Base-by-base conservation (phyloP, 2,113 vertebrate genomes). In the Gulo gulo region DNA sequence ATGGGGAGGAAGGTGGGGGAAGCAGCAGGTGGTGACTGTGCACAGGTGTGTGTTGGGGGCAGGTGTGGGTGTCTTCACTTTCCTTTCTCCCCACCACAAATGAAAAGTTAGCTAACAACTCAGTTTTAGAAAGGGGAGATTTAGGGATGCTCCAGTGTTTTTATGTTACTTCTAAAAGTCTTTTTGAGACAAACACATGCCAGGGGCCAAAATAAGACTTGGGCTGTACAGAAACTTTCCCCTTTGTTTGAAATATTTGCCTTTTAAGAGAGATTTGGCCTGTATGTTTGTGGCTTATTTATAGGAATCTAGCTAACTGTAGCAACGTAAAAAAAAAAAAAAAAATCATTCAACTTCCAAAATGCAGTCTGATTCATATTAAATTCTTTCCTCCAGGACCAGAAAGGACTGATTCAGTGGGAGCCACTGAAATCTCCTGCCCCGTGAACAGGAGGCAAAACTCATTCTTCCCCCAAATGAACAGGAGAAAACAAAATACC, bases 211-310 rank as follows among this genome's bases (percentile, higher is more conserved):
- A 97, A 81, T 81, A 88, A 93, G 82, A 78, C 45, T 39, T 55
- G 24, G 74, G 26, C 39, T 83, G 1, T 82, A 61, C 50, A 88
- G 57, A 93, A 96, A 88, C 26, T 63, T 71, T 92, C 23, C 23
- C 88, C n/a, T 91, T 67, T 95, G 50, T 93, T 67, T 69, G 47
- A 61, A 92, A 92, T 95, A 97, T 42, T 93, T 89, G 31, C 57
- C 61, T 95, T 97, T 96, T 97, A 95, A 86, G 81, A 97, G 52
- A 96, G 26, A 91, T 93, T 95, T 88, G 74, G 91, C 52, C 52
- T 67, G 50, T 82, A 39, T 67, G 31, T 88, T 85, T 95, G 8
- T 50, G 88, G 15, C 61, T 97, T 76, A 69, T 80, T 98, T 95
- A 82, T 69, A 95, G 31, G 59, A 97, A 82, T 90, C 74, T 57